Evolutionary conservation across 2,888 invertebrate species (phyloP), one percentile per base, ranked within the genome.

Genomic region (Torymus auratus): DNA sequence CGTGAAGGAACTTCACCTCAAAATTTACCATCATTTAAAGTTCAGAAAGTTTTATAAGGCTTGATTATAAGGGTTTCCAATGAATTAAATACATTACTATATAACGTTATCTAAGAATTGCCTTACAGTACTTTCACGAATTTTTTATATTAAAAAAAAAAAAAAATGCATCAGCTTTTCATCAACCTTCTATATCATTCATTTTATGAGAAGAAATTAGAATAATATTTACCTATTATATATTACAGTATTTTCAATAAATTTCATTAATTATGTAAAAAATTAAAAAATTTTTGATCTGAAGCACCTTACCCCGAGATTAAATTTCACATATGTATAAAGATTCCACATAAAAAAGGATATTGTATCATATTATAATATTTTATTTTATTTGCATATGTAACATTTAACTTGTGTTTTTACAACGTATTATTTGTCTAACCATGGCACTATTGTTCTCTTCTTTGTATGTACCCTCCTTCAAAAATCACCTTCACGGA

Each of bases 391-490:
- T 62, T 70, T 83, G 55, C 74, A 70, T 80, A 74, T 65, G 50
- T 80, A 79, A 70, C 72, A 65, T 73, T 79, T 77, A 82, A 80
- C 80, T 73, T 78, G 69, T 60, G 28, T 77, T 78, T 64, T 56
- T 56, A 83, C 75, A 84, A 84, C 73, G 78, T 83, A 85, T 68
- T 85, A 82, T 78, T 84, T 86, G 85, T 88, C 88, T 89, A 88
- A 89, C 86, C 85, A 85, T 87, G 85, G 86, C 88, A 88, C 87
- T 67, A 69, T 82, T 87, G 83, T 89, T 89, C 84, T 88, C 86
- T 88, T 88, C 85, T 90, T 88, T 89, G 83, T 90, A 89, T 90
- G 89, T 89, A 86, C 86, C 84, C 89, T 86, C 85, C 88, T 86
- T 86, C 64, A 74, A 81, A 81, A 81, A 81, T 74, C 77, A 82